These are phyloP conservation scores for cat (Felis catus) DNA, from an alignment of 2,113 vertebrate species.

Conservation along the genomic window F.catus_Fca126_mat1.0 CM031422.1:27729001-27729500, in stretches of 20 bases:
- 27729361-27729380: constrained; percentile 5
- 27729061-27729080: constrained; percentile 30
- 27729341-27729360: constrained; percentile 39
- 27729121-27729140: background rate
- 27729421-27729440: background rate
- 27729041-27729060: constrained; percentile 12
- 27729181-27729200: constrained; percentile 11
- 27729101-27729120: constrained; percentile 26
- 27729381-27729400: constrained; percentile 2
- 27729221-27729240: background rate
- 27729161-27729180: background rate
- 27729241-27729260: background rate
- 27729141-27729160: constrained; percentile 25
- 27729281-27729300: background rate
- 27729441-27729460: background rate
- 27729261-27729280: constrained; percentile 26
- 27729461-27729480: background rate
- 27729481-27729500: background rate
- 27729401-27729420: background rate
- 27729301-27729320: background rate
- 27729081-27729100: constrained; percentile 42
- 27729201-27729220: background rate
- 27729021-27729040: constrained; percentile 40
- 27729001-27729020: constrained; percentile 43
- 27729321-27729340: background rate